Conservation (phyloP, 2,113 vertebrate genomes). For the Lophotis ruficrista region DNA sequence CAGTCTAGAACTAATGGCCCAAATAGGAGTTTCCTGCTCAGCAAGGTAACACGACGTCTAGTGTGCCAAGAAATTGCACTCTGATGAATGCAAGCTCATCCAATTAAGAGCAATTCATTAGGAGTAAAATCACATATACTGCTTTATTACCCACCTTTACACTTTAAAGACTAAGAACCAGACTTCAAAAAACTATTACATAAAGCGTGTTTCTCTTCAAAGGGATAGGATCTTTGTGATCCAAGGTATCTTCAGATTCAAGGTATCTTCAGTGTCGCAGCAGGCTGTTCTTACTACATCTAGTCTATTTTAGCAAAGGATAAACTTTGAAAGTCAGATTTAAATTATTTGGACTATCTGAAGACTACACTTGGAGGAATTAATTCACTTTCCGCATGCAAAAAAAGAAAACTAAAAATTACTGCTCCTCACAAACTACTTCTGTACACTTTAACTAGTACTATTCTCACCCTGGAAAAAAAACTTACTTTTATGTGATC, state of each 20-base stretch:
- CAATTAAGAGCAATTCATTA: not conserved
- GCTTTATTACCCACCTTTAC: not conserved
- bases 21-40: not conserved
- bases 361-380: not conserved
- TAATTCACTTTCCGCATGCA: not conserved
- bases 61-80: not conserved
- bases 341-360: not conserved
- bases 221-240: not conserved
- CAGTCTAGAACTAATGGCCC: not conserved
- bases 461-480: not conserved
- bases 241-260: not conserved
- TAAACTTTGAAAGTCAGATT: not conserved
- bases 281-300: not conserved
- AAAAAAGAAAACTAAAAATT: not conserved
- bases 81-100: not conserved
- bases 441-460: not conserved
- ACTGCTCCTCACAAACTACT: not conserved
- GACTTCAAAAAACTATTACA: not conserved
- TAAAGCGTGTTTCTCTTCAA: not conserved
- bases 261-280: not conserved
- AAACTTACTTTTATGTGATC: slow-evolving; percentile 95
- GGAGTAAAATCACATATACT: not conserved
- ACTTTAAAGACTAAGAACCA: not conserved
- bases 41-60: not conserved
- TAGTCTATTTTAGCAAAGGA: not conserved